A percentile compares a stretch with the other conserved stretches of the same genome.
Evolutionary conservation across 1,140 invertebrate genomes (phyloP).

Genomic region (Drosophila lini): DNA sequence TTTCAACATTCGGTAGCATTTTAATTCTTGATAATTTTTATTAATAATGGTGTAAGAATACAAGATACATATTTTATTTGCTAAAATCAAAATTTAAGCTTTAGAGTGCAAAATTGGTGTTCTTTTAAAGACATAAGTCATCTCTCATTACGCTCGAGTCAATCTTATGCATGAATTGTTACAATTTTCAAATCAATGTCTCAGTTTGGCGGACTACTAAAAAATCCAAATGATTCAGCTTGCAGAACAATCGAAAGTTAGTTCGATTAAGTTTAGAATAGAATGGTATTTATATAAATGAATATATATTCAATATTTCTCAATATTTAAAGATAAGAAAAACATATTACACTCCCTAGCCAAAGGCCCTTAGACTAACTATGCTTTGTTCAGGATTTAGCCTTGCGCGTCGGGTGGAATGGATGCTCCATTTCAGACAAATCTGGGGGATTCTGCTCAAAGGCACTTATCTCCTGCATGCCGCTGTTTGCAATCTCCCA

Average conservation of each 20-base stretch:
- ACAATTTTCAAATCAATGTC: neutral
- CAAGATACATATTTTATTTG: neutral
- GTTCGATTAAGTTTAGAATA: neutral
- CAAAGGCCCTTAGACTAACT: conserved; percentile 5
- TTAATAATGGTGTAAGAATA: neutral
- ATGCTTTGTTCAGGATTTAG: conserved; percentile 44
- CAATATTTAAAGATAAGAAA: conserved; percentile 6
- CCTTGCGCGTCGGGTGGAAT: conserved; percentile 88
- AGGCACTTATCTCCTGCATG: conserved; percentile 88
- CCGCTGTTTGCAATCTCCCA: conserved; percentile 88
- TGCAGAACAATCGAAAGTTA: neutral
- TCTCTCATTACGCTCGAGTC: neutral
- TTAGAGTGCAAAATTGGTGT: neutral
- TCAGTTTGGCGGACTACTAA: neutral
- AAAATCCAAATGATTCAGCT: neutral
- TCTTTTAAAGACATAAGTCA: conserved; percentile 1
- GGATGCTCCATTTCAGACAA: conserved; percentile 88
- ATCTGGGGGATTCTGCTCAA: conserved; percentile 89
- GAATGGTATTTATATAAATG: conserved; percentile 3
- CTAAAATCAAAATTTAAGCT: neutral
- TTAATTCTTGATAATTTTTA: neutral
- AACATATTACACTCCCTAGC: conserved; percentile 8
- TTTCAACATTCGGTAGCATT: neutral
- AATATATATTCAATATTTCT: conserved; percentile 14
- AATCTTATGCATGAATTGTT: neutral